phyloP scores from a whole-genome alignment of 1,140 invertebrate species.

The Thaumetopoea pityocampa region DNA sequence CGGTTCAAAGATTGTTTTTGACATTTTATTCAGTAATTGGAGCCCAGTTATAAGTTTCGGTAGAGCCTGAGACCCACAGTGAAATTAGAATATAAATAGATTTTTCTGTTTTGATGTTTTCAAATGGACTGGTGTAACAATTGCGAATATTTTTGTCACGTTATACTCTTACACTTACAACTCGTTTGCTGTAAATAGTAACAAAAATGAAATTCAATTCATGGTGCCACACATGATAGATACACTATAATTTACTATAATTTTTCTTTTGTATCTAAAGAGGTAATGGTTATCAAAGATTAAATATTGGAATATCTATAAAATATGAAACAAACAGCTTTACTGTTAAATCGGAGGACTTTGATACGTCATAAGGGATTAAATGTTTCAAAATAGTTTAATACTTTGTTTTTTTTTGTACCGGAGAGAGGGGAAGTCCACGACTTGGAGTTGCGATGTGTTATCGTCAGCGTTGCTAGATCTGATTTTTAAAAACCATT shows the following conservation, averaged over 20 bases:
- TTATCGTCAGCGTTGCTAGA: too few species aligned
- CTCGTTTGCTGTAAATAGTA: constrained; percentile 20
- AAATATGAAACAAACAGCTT: constrained; percentile 57
- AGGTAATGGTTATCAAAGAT: constrained; percentile 54
- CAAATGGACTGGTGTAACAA: too few species aligned
- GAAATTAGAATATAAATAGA: too few species aligned
- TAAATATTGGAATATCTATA: constrained; percentile 48
- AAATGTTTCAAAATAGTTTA: constrained; percentile 45
- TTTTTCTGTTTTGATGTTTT: too few species aligned
- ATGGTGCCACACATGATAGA: constrained; percentile 20
- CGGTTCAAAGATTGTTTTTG: too few species aligned
- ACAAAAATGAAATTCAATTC: constrained; percentile 4
- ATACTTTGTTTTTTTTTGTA: too few species aligned
- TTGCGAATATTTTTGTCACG: constrained; percentile 13
- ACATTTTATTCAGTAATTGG: too few species aligned
- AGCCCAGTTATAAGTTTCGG: too few species aligned
- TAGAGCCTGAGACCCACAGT: too few species aligned
- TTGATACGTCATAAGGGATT: constrained; percentile 47
- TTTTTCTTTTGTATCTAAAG: constrained; percentile 56
- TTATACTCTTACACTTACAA: constrained; percentile 3
- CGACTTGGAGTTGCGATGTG: constrained; percentile 27
- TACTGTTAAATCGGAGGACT: constrained; percentile 44
- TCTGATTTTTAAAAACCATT: too few species aligned
- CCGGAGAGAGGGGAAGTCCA: constrained; percentile 43
- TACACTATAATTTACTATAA: constrained; percentile 63